These are phyloP conservation scores for Mayetiola destructor DNA, from an alignment of 2,888 invertebrate genomes.

Conservation along the genomic window DNA sequence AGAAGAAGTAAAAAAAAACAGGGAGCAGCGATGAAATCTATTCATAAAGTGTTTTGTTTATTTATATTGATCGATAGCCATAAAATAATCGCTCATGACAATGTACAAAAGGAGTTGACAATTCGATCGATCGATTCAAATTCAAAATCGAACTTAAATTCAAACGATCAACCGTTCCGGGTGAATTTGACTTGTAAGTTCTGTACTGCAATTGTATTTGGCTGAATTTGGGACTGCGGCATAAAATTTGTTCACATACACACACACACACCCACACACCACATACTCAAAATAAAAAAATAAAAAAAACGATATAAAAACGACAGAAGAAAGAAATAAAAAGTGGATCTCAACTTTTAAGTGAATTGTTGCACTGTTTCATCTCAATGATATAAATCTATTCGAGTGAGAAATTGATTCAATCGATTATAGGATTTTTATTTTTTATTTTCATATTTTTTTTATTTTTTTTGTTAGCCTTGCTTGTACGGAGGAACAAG, in stretches of 20 bases:
- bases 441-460: too few relatives aligned
- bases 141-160: background rate
- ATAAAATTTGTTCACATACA: background rate
- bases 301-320: background rate
- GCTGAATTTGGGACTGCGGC: background rate
- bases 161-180: background rate
- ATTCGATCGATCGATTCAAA: background rate
- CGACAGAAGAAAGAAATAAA: background rate
- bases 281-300: background rate
- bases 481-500: too few relatives aligned
- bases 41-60: slow-evolving; percentile 1
- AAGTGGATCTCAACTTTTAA: background rate
- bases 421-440: background rate
- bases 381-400: background rate
- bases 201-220: background rate
- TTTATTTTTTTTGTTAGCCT: too few relatives aligned
- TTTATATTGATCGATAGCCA: background rate
- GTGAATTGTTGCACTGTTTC: background rate
- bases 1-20: background rate
- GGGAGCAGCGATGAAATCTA: background rate
- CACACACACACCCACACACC: background rate
- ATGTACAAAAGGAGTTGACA: background rate
- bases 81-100: background rate
- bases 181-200: slow-evolving; percentile 6
- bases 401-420: background rate